phyloP scores from a whole-genome alignment of 2,888 invertebrate genomes.

The Cataglyphis cursor region DNA sequence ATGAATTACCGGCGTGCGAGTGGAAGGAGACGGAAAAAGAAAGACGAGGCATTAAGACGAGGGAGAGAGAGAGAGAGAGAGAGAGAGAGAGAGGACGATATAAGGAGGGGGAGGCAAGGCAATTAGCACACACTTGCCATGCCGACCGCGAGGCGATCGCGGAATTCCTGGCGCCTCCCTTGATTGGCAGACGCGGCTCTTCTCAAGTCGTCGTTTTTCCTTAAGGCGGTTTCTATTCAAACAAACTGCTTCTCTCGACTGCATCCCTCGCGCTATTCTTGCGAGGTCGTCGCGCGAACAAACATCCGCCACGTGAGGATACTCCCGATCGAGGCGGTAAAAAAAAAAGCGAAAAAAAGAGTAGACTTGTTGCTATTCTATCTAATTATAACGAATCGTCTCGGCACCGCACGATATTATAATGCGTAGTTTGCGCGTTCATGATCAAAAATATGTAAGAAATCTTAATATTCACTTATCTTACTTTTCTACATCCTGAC shows the following conservation, averaged over 20 bases:
- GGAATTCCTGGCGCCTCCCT: slow-evolving; percentile 75
- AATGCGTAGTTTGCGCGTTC: slow-evolving; percentile 8
- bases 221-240: slow-evolving; percentile 66
- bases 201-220: slow-evolving; percentile 52
- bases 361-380: slow-evolving; percentile 3
- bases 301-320: slow-evolving; percentile 42
- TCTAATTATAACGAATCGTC: slow-evolving; percentile 42
- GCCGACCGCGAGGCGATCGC: slow-evolving; percentile 73
- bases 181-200: slow-evolving; percentile 72
- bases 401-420: slow-evolving; percentile 1
- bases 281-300: slow-evolving; percentile 35
- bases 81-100: not conserved
- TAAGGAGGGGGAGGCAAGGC: slow-evolving; percentile 63
- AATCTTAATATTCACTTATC: not conserved
- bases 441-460: not conserved
- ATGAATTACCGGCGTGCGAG: slow-evolving; percentile 48
- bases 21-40: slow-evolving; percentile 32
- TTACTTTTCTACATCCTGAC: not conserved
- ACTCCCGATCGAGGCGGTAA: slow-evolving; percentile 40
- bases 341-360: not conserved
- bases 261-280: slow-evolving; percentile 53
- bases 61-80: not conserved
- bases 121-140: slow-evolving; percentile 84
- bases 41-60: not conserved
- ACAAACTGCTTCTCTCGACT: slow-evolving; percentile 60